These are phyloP conservation scores for Atractosteus spatula DNA, from an alignment of 2,113 vertebrate genomes.

Conservation along the genomic window DNA sequence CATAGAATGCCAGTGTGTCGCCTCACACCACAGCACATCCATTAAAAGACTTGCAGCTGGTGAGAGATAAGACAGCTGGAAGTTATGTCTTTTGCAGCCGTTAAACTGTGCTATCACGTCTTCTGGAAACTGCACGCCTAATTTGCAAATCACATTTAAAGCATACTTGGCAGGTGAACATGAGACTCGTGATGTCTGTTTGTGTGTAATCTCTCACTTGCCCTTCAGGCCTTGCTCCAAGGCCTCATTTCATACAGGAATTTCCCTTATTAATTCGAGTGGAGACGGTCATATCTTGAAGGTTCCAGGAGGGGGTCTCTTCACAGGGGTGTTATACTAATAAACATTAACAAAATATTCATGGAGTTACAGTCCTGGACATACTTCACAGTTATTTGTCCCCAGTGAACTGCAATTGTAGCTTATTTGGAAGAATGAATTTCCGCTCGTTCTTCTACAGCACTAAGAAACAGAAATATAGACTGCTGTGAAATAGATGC, in stretches of 20 bases:
- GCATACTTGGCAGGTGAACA: constrained; percentile 50
- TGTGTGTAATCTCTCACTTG: constrained; percentile 29
- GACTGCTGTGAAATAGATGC: no score
- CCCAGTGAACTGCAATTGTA: not conserved
- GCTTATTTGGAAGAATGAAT: not conserved
- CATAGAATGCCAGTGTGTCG: no score
- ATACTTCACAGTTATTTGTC: not conserved
- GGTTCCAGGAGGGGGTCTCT: not conserved
- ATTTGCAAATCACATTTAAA: constrained; percentile 17
- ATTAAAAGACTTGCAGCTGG: no score
- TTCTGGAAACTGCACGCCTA: no score
- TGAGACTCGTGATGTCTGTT: constrained; percentile 40
- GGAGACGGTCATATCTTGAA: constrained; percentile 14
- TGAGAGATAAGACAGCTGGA: no score
- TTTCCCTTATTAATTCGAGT: not conserved
- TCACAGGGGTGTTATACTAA: not conserved
- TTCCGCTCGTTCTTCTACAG: no score
- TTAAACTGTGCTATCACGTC: no score
- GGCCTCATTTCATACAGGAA: not conserved
- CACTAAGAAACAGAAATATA: no score
- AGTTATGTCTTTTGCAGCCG: no score
- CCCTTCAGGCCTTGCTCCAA: not conserved
- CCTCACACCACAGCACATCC: no score
- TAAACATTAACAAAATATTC: not conserved
- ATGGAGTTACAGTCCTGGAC: not conserved